These are phyloP conservation scores for Dunckerocampus dactyliophorus DNA, from an alignment of 2,113 vertebrate species.

Conservation along the genomic window DNA sequence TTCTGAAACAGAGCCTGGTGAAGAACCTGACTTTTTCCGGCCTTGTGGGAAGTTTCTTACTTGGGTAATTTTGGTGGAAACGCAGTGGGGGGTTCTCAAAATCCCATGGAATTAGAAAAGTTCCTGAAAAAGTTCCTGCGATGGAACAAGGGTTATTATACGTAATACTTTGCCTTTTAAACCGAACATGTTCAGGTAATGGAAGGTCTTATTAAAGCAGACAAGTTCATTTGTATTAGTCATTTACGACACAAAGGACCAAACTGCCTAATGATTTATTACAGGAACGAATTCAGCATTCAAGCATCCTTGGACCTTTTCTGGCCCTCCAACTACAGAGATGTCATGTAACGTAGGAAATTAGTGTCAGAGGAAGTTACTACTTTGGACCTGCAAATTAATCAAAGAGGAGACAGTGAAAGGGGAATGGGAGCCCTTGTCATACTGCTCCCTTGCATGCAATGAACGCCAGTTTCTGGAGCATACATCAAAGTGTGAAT, in stretches of 20 bases:
- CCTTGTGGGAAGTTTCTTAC: too few species aligned
- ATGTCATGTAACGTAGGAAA: conserved; percentile 73
- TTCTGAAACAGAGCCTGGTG: too few species aligned
- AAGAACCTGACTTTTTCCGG: too few species aligned
- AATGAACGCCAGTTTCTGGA: conserved; percentile 33
- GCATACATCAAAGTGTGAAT: conserved; percentile 55
- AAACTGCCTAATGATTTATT: conserved; percentile 77
- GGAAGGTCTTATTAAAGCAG: conserved; percentile 73
- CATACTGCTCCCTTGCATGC: conserved; percentile 31
- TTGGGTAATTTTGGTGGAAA: too few species aligned
- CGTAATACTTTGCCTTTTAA: conserved; percentile 30
- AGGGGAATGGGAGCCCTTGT: conserved; percentile 45
- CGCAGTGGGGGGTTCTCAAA: too few species aligned
- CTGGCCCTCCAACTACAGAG: conserved; percentile 48
- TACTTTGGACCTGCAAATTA: conserved; percentile 73
- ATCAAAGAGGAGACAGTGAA: conserved; percentile 63
- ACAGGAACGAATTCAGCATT: conserved; percentile 68
- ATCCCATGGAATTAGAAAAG: too few species aligned
- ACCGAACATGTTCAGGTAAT: conserved; percentile 61
- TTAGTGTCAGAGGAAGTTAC: conserved; percentile 74
- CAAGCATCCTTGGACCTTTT: conserved; percentile 57
- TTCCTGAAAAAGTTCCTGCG: too few species aligned
- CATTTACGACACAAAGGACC: conserved; percentile 68
- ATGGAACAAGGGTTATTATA: not conserved
- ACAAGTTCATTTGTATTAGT: conserved; percentile 79